These are phyloP conservation scores for Chionis minor DNA, from an alignment of 2,113 vertebrate genomes.

Conservation along the genomic window DNA sequence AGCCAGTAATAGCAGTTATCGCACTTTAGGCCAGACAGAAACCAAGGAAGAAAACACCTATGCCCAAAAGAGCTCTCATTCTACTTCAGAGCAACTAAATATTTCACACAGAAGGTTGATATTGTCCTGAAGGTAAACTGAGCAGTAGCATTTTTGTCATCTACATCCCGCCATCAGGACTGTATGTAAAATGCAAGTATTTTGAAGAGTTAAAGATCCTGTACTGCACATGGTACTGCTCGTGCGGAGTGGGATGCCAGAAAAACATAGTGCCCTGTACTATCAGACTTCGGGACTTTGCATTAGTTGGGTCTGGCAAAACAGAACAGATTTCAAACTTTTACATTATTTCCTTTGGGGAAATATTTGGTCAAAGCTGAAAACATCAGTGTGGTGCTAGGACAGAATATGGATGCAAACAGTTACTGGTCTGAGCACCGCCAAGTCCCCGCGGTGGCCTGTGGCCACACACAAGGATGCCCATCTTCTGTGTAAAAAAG, in stretches of 20 bases:
- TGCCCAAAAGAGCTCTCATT: not conserved
- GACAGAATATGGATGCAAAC: not conserved
- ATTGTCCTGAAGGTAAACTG: not conserved
- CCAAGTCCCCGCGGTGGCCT: not conserved
- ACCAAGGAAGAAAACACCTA: not conserved
- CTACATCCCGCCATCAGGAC: too few relatives aligned
- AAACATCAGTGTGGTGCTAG: not conserved
- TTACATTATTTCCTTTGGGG: not conserved
- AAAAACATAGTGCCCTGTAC: not conserved
- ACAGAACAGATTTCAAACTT: not conserved
- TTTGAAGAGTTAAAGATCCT: not conserved
- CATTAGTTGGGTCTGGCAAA: not conserved
- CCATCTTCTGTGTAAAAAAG: not conserved
- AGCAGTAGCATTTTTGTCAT: not conserved
- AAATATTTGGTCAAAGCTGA: not conserved
- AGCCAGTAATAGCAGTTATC: not conserved
- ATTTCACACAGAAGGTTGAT: not conserved
- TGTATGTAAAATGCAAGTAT: not conserved
- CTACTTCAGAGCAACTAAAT: not conserved
- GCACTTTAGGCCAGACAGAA: not conserved
- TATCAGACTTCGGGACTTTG: not conserved
- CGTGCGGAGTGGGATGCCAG: not conserved
- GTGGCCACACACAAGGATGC: not conserved
- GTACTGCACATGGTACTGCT: not conserved
- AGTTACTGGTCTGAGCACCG: not conserved